These are phyloP conservation scores for Apostichopus leukothele DNA, from an alignment of 53 echinoderm and acorn worm species.

Conservation along the genomic window DNA sequence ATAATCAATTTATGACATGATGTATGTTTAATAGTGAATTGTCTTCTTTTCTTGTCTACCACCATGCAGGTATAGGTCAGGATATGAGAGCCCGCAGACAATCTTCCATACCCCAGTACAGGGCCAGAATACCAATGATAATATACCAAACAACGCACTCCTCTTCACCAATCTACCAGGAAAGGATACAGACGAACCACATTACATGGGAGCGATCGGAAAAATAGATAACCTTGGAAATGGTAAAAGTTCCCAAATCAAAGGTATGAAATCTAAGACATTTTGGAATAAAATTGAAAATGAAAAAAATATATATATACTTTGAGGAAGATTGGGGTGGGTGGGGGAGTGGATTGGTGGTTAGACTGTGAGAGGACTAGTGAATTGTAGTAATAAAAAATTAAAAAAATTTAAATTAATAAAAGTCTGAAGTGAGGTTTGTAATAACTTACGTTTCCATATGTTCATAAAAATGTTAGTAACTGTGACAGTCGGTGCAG, in stretches of 20 bases:
- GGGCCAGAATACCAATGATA: not conserved
- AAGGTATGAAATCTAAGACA: not conserved
- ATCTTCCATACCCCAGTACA: conserved; percentile 5
- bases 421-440: too few relatives aligned
- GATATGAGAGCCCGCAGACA: conserved; percentile 33
- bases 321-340: not conserved
- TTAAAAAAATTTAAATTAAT: too few relatives aligned
- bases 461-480: too few relatives aligned
- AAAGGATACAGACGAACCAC: conserved; percentile 6
- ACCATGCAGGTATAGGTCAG: conserved; percentile 17
- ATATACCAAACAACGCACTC: conserved; percentile 24
- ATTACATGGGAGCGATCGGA: conserved; percentile 12
- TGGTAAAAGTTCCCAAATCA: not conserved
- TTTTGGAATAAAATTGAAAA: too few relatives aligned
- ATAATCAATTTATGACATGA: too few relatives aligned
- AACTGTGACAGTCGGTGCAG: too few relatives aligned
- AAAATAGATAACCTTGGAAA: conserved; percentile 24
- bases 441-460: too few relatives aligned
- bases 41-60: not conserved
- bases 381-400: too few relatives aligned
- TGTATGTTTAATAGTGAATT: too few relatives aligned
- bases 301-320: not conserved
- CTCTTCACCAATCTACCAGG: conserved; percentile 21
- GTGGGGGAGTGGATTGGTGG: too few relatives aligned
- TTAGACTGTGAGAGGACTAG: too few relatives aligned